phyloP scores from a whole-genome alignment of 2,113 vertebrate genomes.

The Odobenus rosmarus region DNA sequence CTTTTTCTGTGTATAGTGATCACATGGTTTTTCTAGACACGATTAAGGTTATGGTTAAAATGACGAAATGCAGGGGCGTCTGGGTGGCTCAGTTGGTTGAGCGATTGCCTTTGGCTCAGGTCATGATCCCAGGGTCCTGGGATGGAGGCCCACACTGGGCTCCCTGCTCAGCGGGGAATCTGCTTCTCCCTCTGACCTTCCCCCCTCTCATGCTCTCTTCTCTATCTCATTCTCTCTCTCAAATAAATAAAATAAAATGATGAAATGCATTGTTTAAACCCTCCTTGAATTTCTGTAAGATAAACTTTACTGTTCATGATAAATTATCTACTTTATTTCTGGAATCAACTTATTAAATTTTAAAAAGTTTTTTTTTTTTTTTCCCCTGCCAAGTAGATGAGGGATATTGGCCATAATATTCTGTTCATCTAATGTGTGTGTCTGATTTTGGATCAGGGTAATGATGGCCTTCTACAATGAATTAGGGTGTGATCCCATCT shows the following conservation, averaged over 20 bases:
- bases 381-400: not conserved
- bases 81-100: no score
- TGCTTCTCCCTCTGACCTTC: no score
- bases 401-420: not conserved
- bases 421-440: not conserved
- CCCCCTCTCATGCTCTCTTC: no score
- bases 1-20: not conserved
- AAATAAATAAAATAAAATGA: not conserved
- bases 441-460: not conserved
- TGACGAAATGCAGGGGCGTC: not conserved
- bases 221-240: no score
- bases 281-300: not conserved
- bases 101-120: no score
- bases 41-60: conserved; percentile 21
- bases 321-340: not conserved
- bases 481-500: not conserved
- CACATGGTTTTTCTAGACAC: not conserved
- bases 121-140: no score
- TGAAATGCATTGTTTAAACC: not conserved
- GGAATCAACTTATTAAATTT: not conserved
- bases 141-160: no score
- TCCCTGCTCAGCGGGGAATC: no score
- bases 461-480: not conserved
- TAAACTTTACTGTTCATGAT: not conserved
- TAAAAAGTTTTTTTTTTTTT: not conserved